phyloP scores from a whole-genome alignment of 2,113 vertebrate genomes.

The Acrocephalus arundinaceus region DNA sequence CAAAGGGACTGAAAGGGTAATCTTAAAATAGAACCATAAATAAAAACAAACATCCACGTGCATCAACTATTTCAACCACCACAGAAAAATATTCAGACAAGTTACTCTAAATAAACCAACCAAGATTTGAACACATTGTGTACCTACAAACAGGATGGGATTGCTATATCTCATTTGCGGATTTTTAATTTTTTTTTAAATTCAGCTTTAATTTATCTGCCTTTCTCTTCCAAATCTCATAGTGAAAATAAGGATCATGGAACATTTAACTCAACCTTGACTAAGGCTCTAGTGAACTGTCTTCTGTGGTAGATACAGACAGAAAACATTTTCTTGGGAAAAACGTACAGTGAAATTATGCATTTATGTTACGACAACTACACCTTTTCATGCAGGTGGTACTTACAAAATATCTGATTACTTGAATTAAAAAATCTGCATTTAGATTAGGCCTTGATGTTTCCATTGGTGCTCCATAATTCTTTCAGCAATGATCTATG shows the following conservation, averaged over 20 bases:
- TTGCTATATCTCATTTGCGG: background rate
- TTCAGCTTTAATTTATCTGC: background rate
- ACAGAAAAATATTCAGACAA: background rate
- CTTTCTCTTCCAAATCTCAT: background rate
- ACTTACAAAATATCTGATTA: background rate
- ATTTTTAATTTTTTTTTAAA: background rate
- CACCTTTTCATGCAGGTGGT: background rate
- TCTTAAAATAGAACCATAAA: background rate
- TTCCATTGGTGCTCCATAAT: background rate
- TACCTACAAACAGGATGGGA: background rate
- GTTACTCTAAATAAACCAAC: background rate
- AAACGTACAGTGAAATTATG: background rate
- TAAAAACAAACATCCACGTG: background rate
- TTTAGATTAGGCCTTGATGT: background rate
- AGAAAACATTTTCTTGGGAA: background rate
- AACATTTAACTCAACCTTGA: background rate
- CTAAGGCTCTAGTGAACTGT: background rate
- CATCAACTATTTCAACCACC: background rate
- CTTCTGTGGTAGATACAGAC: background rate
- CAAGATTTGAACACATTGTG: background rate
- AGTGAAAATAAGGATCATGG: background rate
- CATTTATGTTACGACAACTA: background rate
- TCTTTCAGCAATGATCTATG: background rate
- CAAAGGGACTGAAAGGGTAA: background rate
- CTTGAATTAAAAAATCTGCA: background rate